Evolutionary conservation across 2,113 vertebrate species (phyloP).

Genomic region (Tyto alba): DNA sequence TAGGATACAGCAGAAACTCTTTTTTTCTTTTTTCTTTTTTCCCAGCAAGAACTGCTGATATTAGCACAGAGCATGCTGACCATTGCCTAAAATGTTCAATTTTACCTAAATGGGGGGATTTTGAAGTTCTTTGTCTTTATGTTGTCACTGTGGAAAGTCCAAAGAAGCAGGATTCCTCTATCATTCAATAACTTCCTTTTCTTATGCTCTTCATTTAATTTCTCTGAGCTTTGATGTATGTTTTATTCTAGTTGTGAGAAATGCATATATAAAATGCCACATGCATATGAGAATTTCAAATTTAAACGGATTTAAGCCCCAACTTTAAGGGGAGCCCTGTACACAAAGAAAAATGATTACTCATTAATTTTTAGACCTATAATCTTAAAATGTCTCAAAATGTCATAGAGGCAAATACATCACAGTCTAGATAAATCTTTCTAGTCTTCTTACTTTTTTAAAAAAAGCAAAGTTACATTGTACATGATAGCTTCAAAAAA

Average conservation of each 20-base stretch:
- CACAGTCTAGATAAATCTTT: constrained; percentile 44
- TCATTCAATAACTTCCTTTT: constrained; percentile 16
- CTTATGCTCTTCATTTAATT: constrained; percentile 15
- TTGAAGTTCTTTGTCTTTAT: neutral
- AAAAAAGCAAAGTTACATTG: neutral
- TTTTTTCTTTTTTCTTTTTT: neutral
- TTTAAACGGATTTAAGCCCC: constrained; percentile 12
- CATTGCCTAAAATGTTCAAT: neutral
- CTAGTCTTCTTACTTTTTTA: constrained; percentile 14
- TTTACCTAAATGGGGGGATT: neutral
- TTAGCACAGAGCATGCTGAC: neutral
- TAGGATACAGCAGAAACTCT: neutral
- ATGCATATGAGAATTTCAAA: neutral
- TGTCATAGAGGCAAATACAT: constrained; percentile 2
- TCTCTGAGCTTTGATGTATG: neutral
- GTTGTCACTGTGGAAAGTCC: neutral
- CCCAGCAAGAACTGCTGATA: neutral
- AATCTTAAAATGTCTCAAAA: constrained; percentile 51
- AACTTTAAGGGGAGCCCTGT: neutral
- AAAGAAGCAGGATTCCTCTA: neutral
- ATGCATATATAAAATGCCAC: neutral
- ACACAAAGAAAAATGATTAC: constrained; percentile 6
- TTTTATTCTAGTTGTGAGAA: neutral
- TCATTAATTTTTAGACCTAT: constrained; percentile 28
- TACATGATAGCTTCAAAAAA: constrained; percentile 22